phyloP scores from a whole-genome alignment of 2,113 vertebrate genomes.

The Chaetodon trifascialis region DNA sequence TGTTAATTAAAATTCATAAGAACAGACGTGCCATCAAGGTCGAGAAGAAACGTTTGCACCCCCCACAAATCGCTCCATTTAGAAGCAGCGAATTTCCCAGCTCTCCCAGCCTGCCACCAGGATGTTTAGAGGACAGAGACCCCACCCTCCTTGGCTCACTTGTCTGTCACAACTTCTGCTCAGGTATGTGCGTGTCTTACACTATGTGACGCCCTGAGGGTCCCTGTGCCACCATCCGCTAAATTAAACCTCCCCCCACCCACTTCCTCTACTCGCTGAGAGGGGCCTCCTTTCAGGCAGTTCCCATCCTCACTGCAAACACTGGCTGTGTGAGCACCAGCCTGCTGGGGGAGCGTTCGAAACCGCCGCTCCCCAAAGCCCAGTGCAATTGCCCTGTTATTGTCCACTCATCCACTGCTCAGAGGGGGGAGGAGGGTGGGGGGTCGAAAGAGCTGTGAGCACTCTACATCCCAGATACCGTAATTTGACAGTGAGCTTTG shows the following conservation, averaged over 20 bases:
- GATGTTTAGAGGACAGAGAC: conserved; percentile 72
- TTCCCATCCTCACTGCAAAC: conserved; percentile 49
- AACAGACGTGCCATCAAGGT: conserved; percentile 68
- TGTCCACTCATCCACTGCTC: conserved; percentile 84
- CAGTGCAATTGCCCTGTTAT: conserved; percentile 87
- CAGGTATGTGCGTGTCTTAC: conserved; percentile 52
- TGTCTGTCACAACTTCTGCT: conserved; percentile 62
- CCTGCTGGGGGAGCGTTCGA: conserved; percentile 63
- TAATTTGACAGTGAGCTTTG: conserved; percentile 64
- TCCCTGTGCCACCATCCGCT: conserved; percentile 70
- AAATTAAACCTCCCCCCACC: conserved; percentile 80
- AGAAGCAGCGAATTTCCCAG: conserved; percentile 37
- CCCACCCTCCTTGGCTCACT: conserved; percentile 44
- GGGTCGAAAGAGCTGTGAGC: conserved; percentile 50
- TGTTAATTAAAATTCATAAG: conserved; percentile 74
- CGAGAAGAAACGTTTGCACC: conserved; percentile 43
- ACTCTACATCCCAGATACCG: conserved; percentile 48
- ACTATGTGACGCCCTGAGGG: conserved; percentile 62
- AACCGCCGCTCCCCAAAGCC: conserved; percentile 81
- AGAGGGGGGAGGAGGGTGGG: conserved; percentile 42
- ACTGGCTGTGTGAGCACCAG: conserved; percentile 53
- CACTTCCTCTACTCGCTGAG: conserved; percentile 35
- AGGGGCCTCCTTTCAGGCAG: conserved; percentile 37
- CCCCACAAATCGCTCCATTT: conserved; percentile 36
- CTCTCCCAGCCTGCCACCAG: conserved; percentile 32